Evolutionary conservation across 2,113 vertebrate genomes (phyloP).

Genomic region (Lophotis ruficrista): DNA sequence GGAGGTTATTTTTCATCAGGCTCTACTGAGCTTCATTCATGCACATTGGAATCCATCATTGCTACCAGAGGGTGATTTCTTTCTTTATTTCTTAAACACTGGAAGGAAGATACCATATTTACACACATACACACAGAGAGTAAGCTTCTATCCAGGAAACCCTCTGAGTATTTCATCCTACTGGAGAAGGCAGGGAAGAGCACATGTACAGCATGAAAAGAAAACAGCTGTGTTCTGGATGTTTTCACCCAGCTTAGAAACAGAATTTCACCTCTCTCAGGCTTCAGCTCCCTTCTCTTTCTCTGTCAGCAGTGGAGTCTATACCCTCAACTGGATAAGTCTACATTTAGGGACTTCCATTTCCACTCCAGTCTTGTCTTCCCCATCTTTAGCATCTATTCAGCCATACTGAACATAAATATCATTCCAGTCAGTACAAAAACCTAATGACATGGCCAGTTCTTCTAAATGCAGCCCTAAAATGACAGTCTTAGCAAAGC

Average conservation of each 20-base stretch:
- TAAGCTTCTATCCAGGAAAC: not conserved
- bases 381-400: not conserved
- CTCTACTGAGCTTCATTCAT: not conserved
- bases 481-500: not conserved
- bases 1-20: not conserved
- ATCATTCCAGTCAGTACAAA: not conserved
- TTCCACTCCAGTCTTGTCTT: not conserved
- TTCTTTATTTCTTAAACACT: not conserved
- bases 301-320: not conserved
- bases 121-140: not conserved
- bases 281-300: not conserved
- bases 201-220: not conserved
- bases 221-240: not conserved
- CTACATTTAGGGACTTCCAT: not conserved
- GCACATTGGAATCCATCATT: not conserved
- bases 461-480: not conserved
- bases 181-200: not conserved
- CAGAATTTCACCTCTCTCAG: not conserved
- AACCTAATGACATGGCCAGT: not conserved
- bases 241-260: not conserved
- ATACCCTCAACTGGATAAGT: not conserved
- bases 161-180: not conserved
- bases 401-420: not conserved
- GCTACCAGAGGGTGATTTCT: not conserved
- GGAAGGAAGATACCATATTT: not conserved